These are phyloP conservation scores for Centropus bengalensis DNA, from an alignment of 2,113 vertebrate genomes.

Conservation along the genomic window DNA sequence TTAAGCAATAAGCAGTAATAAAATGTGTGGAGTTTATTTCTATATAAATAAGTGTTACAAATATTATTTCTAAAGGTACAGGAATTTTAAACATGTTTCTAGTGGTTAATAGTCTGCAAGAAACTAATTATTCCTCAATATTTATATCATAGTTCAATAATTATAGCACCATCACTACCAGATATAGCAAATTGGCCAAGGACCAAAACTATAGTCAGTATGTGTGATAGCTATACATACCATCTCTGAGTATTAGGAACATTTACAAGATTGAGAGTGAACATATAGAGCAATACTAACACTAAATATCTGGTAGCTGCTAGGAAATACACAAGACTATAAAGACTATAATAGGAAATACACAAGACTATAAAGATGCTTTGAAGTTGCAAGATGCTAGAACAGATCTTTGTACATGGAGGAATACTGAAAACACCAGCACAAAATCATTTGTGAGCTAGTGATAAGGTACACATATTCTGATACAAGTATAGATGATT, in stretches of 20 bases:
- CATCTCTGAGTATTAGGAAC: background rate
- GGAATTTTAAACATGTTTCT: background rate
- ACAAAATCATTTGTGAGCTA: background rate
- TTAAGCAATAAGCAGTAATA: background rate
- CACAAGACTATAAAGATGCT: background rate
- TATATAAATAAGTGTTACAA: background rate
- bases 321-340: background rate
- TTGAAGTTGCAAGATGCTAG: background rate
- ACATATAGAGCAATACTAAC: background rate
- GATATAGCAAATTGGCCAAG: background rate
- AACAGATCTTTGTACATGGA: background rate
- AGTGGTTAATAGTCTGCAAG: background rate
- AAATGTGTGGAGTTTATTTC: background rate
- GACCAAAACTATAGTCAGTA: background rate
- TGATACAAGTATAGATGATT: background rate
- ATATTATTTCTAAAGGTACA: background rate
- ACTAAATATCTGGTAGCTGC: background rate
- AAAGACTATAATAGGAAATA: background rate
- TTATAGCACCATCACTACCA: background rate
- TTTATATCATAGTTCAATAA: background rate
- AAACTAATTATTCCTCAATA: background rate
- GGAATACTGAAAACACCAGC: background rate
- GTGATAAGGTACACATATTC: background rate
- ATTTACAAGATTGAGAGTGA: background rate
- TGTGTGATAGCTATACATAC: background rate